A percentile compares a stretch with the other conserved stretches of the same genome.
phyloP scores from a whole-genome alignment of 2,888 invertebrate species.

The Watsonalla binaria region DNA sequence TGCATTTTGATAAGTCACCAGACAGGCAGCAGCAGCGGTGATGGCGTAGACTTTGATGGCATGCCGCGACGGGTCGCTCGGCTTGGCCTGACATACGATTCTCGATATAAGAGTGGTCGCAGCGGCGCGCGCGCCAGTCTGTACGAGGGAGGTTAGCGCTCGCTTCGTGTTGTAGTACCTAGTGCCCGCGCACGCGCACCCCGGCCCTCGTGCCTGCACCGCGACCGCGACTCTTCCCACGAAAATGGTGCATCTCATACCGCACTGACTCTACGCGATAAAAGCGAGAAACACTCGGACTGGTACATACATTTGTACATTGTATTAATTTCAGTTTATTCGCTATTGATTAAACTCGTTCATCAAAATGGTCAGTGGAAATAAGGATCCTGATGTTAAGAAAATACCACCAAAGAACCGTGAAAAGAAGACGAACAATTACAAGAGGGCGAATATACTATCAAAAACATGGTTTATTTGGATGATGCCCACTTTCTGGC shows the following conservation, averaged over 20 bases:
- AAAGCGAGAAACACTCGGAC: slow-evolving; percentile 26
- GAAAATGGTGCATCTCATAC: slow-evolving; percentile 47
- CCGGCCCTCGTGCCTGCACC: slow-evolving; percentile 35
- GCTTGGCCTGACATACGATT: not conserved
- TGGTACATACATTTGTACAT: slow-evolving; percentile 4
- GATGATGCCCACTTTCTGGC: slow-evolving; percentile 78
- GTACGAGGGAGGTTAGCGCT: slow-evolving; percentile 59
- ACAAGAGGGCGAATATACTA: slow-evolving; percentile 59
- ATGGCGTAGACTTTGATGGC: not conserved
- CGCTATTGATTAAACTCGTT: slow-evolving; percentile 10
- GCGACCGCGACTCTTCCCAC: slow-evolving; percentile 34
- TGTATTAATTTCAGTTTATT: slow-evolving; percentile 10
- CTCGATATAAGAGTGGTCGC: slow-evolving; percentile 18
- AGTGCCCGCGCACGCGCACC: slow-evolving; percentile 55
- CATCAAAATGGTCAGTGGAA: slow-evolving; percentile 71
- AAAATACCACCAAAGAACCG: slow-evolving; percentile 69
- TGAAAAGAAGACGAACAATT: slow-evolving; percentile 70
- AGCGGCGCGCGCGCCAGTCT: slow-evolving; percentile 54
- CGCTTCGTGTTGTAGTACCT: slow-evolving; percentile 50
- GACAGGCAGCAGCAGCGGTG: not conserved
- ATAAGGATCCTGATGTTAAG: slow-evolving; percentile 63
- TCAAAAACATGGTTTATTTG: slow-evolving; percentile 71
- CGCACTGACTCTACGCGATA: slow-evolving; percentile 32
- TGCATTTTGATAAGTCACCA: not conserved
- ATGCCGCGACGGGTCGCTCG: not conserved